phyloP scores from a whole-genome alignment of 2,797 vertebrate genomes.

The Enteromius argenteus region DNA sequence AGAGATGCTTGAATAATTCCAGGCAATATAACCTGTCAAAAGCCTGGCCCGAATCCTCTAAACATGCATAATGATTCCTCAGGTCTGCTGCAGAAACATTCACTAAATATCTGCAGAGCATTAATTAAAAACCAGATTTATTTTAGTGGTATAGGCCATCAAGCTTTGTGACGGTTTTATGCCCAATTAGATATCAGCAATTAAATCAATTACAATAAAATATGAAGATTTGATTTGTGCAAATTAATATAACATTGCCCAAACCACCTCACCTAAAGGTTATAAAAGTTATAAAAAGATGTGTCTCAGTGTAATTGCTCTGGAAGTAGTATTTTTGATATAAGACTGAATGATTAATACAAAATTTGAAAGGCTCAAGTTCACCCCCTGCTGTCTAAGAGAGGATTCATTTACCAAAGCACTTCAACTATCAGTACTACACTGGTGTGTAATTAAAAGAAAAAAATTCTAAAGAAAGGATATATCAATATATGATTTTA shows the following conservation, averaged over 20 bases:
- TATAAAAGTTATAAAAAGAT: neutral
- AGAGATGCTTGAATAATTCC: constrained; percentile 13
- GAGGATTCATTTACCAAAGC: neutral
- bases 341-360: neutral
- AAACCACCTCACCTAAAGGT: neutral
- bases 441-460: too few relatives aligned
- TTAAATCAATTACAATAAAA: neutral
- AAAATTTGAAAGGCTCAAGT: neutral
- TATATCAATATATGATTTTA: neutral
- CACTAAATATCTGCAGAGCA: neutral
- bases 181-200: neutral
- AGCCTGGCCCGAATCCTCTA: neutral
- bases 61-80: neutral
- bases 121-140: neutral
- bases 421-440: neutral
- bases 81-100: neutral
- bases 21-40: neutral
- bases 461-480: neutral
- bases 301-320: neutral
- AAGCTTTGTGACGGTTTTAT: neutral
- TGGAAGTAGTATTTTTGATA: neutral
- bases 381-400: constrained; percentile 11
- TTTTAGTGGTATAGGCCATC: neutral
- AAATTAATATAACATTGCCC: neutral
- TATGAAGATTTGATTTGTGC: neutral